Percentiles rank a stretch among this genome's conserved stretches.
These are phyloP conservation scores for Mus pahari DNA, from an alignment of 2,113 vertebrate genomes.

Conservation along the genomic window DNA sequence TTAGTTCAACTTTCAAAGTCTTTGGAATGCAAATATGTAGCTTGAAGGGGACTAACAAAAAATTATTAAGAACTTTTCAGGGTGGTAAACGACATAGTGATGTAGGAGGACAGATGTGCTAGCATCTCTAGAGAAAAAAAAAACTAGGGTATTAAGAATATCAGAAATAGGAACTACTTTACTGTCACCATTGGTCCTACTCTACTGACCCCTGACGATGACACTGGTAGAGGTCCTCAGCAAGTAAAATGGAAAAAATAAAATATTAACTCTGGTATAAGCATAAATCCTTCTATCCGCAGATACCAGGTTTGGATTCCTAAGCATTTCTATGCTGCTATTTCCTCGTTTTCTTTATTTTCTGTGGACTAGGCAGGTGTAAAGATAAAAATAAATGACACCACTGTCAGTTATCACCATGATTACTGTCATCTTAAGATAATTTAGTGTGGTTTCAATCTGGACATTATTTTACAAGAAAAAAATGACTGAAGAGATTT, in stretches of 20 bases:
- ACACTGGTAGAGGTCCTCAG: not conserved
- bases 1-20: constrained; percentile 7
- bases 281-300: not conserved
- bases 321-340: not conserved
- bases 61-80: not conserved
- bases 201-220: not conserved
- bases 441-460: constrained; percentile 50
- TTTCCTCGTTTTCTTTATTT: constrained; percentile 16
- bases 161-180: not conserved
- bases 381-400: constrained; percentile 51
- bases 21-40: constrained; percentile 2
- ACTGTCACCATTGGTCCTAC: not conserved
- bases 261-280: not conserved
- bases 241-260: not conserved
- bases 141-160: not conserved
- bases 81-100: not conserved
- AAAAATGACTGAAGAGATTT: constrained; percentile 19
- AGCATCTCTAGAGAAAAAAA: not conserved
- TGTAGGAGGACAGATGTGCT: not conserved
- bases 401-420: constrained; percentile 25
- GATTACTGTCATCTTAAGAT: constrained; percentile 48
- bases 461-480: constrained; percentile 37
- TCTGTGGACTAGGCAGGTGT: constrained; percentile 20
- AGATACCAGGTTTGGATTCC: not conserved
- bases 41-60: not conserved